Base-by-base conservation (phyloP, 2,797 vertebrate species). In the Schizopygopsis malacanthus region DNA sequence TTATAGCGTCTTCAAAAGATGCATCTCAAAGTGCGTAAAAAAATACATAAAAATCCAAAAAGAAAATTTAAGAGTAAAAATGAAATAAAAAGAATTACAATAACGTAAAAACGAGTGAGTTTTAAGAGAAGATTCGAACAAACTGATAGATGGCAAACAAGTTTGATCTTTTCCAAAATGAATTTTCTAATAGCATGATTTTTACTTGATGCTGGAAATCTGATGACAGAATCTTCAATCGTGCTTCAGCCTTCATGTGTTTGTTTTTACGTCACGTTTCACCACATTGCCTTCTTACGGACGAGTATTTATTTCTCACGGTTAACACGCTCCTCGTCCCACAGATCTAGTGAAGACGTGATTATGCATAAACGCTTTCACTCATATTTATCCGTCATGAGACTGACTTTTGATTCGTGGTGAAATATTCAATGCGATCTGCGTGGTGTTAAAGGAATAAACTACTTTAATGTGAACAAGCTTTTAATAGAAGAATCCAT, bases 281-380 rank as follows among this genome's bases (percentile, higher is more conserved):
- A 89, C 87, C 89, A 83, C 79, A 85, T 77, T 88, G 87, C 89
- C 87, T 89, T 87, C 52, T 73, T 16, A 70, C 70, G 11, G 72
- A 86, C 63, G 10, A 22, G 9, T 22, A 39, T 76, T 39, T 54
- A 39, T 77, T 67, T 75, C 81, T 41, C 5, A 37, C 22, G 22
- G n/a, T 87, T 84, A 73, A 86, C 84, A 81, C 41, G 65, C 28
- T 84, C 15, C 20, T 70, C 47, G 5, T 22, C 25, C 13, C 16
- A 37, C 61, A 4, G 25, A 28, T 6, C 25, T 6, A 22, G 9
- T 25, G 22, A 25, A 63, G 61, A 65, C 13, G n/a, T 16, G 5
- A 37, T 25, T 15, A 54, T 37, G 63, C 79, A 39, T 1, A 20
- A 12, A 28, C 6, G 45, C 20, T 72, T 71, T 71, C 50, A 45